Conservation (phyloP, 37 sponge, comb jelly and placozoan species). For the Diacarnus erythraeanus region DNA sequence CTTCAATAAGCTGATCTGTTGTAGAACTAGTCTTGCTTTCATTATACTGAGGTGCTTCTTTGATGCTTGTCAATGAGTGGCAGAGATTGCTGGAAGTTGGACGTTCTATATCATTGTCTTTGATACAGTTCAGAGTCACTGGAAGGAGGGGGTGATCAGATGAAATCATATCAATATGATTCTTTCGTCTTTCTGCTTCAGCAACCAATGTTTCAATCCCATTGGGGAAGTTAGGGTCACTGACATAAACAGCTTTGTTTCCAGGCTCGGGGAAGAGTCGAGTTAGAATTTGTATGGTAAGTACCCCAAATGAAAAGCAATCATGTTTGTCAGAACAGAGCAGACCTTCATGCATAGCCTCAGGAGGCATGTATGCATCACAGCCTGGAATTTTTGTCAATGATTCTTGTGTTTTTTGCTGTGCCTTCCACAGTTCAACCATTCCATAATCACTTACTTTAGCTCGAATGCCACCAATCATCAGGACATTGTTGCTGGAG, state of each 20-base stretch:
- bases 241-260: neutral
- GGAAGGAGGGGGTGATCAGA: neutral
- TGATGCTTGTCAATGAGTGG: neutral
- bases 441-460: conserved; percentile 58
- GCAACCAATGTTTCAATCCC: neutral
- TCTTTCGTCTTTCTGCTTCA: conserved; percentile 12
- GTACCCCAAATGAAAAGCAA: conserved; percentile 38
- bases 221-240: neutral
- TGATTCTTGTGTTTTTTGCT: neutral
- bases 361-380: conserved; percentile 39
- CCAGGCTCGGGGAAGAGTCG: conserved; percentile 15
- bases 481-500: conserved; percentile 49
- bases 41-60: conserved; percentile 6
- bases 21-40: neutral
- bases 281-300: conserved; percentile 22
- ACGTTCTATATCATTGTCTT: conserved; percentile 16
- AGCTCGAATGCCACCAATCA: conserved; percentile 15
- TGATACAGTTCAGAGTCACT: conserved; percentile 12
- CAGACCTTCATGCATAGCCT: conserved; percentile 5
- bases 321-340: conserved; percentile 20
- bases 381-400: conserved; percentile 24
- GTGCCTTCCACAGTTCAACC: neutral
- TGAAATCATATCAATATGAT: neutral
- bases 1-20: neutral
- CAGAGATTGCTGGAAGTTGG: conserved; percentile 9